These are phyloP conservation scores for Cherax quadricarinatus DNA, from an alignment of 1,140 invertebrate species.

Conservation along the genomic window DNA sequence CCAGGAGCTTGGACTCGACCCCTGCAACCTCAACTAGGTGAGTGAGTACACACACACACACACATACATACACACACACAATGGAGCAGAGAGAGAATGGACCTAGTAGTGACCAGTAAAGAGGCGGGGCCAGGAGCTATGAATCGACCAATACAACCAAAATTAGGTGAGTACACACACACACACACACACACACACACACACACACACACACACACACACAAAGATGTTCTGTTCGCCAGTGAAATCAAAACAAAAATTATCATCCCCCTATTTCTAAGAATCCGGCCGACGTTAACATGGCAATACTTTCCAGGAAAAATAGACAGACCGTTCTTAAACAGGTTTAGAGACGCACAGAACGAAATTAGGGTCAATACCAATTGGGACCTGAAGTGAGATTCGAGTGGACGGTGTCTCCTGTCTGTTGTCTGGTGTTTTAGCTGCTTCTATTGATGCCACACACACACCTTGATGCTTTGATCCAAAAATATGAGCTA, in stretches of 20 bases:
- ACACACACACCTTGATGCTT: too few species aligned
- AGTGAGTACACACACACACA: too few species aligned
- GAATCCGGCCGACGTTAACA: background rate
- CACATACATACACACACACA: too few species aligned
- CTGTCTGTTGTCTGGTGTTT: background rate
- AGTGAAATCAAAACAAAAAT: background rate
- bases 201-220: background rate
- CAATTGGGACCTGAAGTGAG: background rate
- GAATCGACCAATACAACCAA: too few species aligned
- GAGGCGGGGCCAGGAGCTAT: too few species aligned
- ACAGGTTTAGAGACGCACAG: background rate
- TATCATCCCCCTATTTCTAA: background rate
- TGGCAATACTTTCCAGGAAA: background rate
- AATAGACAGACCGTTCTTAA: background rate
- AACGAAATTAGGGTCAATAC: slow-evolving; percentile 11
- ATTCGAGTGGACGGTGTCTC: background rate
- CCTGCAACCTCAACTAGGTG: too few species aligned
- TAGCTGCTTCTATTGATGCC: background rate
- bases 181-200: background rate
- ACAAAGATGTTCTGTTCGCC: background rate
- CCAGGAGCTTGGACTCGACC: too few species aligned
- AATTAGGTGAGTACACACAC: background rate
- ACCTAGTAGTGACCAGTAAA: too few species aligned
- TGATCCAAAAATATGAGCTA: too few species aligned
- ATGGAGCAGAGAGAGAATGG: too few species aligned